Base-by-base conservation (phyloP, 2,888 invertebrate genomes). In the Hecatera dysodea region DNA sequence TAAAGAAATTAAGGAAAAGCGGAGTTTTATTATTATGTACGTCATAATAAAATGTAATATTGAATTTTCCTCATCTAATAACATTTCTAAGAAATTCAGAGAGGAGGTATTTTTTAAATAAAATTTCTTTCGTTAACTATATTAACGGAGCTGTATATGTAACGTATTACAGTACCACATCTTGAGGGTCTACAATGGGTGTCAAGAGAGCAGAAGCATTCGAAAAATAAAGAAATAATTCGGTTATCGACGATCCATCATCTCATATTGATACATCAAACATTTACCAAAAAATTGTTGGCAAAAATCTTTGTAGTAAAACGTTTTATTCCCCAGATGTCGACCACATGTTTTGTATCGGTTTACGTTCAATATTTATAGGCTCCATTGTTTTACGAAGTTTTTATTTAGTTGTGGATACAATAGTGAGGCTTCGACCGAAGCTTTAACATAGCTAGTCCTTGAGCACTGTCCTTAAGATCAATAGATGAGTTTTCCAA, bases 321-420 rank as follows among this genome's bases (percentile, higher is more conserved):
- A 46, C 56, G 67, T 57, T 56, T 11, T 70, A 67, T 74, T 57
- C 61, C 50, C 72, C 83, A 85, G 81, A 81, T 79, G 75, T 73
- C 52, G 72, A 75, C 77, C 84, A 79, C 59, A 83, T 83, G 79
- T 73, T 76, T 62, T 64, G 63, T 78, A 67, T 81, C 67, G 63
- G 62, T 62, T 72, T 61, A 62, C 39, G 62, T 29, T 36, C 63
- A 63, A 68, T 72, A 68, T 76, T 74, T 80, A 75, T 75, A 64
- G 69, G 62, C 48, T 48, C 61, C 61, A 74, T 72, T 81, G 81
- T 80, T 70, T 72, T 65, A 62, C 67, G 46, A 73, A 64, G 59
- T 71, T 69, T 71, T 75, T 74, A 61, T 70, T 78, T 63, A 67
- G 29, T 66, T 62, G 29, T 53, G 50, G 62, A 39, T n/a, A 71